These are phyloP conservation scores for Dicaeum eximium DNA, from an alignment of 2,113 vertebrate species.

Conservation along the genomic window DNA sequence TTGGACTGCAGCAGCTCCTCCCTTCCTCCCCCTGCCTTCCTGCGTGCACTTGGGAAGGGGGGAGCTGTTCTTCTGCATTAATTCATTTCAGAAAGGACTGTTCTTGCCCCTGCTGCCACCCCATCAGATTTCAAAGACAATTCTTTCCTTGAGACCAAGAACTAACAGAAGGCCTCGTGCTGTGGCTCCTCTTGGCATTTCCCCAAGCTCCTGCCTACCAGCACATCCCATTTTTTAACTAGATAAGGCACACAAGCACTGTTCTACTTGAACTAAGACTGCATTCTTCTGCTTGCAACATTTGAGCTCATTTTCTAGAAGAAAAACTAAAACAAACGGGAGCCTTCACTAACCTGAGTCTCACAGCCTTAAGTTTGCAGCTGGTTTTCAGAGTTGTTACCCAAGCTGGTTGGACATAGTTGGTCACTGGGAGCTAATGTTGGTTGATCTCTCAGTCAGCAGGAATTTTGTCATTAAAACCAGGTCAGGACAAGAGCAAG, in stretches of 20 bases:
- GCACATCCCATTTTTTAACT: not conserved
- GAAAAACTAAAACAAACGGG: rapidly evolving
- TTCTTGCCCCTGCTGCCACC: not conserved
- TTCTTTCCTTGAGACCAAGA: not conserved
- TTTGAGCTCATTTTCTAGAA: not conserved
- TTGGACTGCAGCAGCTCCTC: constrained; percentile 25
- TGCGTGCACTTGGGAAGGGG: not conserved
- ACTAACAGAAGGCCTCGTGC: not conserved
- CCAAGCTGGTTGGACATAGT: not conserved
- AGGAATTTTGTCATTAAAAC: not conserved
- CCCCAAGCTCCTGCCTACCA: not conserved
- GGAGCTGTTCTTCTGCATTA: not conserved
- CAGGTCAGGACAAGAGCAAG: not conserved
- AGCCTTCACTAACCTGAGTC: not conserved
- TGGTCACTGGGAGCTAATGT: not conserved
- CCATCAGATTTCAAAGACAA: not conserved
- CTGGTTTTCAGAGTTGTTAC: not conserved
- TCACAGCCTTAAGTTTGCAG: not conserved
- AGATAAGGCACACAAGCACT: not conserved
- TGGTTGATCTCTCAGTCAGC: not conserved
- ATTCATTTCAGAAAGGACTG: not conserved
- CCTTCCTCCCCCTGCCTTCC: constrained; percentile 60
- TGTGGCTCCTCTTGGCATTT: not conserved
- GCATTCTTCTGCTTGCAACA: not conserved
- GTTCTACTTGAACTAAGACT: not conserved